Evolutionary conservation across 2,797 vertebrate species (phyloP).

Genomic region (Typhlichthys subterraneus): DNA sequence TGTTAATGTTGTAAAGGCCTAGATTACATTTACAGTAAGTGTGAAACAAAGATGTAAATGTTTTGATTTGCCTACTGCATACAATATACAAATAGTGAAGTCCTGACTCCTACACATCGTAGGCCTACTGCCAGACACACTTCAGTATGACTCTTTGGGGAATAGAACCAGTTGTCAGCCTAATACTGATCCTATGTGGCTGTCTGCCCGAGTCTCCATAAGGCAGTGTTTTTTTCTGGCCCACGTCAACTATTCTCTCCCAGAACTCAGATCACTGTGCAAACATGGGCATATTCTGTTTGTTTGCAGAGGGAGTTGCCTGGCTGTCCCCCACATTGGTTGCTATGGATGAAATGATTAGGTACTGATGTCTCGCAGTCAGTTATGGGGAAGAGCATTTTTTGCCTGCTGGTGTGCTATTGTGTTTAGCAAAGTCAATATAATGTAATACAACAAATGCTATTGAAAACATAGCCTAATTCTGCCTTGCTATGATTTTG

Average conservation of each 20-base stretch:
- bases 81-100: not conserved
- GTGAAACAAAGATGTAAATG: no score
- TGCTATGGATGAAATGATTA: constrained; percentile 38
- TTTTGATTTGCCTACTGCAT: not conserved
- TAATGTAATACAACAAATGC: not conserved
- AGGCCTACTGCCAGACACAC: not conserved
- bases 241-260: constrained; percentile 8
- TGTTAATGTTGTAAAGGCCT: no score
- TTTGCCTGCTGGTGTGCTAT: constrained; percentile 9
- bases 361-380: constrained; percentile 10
- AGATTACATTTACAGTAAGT: no score
- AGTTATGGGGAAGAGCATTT: constrained; percentile 4
- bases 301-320: constrained; percentile 45
- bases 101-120: not conserved
- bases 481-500: not conserved
- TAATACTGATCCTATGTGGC: constrained; percentile 1
- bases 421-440: not conserved
- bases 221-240: constrained; percentile 30
- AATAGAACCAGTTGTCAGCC: not conserved
- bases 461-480: not conserved
- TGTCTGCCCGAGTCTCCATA: not conserved
- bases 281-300: constrained; percentile 50
- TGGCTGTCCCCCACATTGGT: constrained; percentile 21
- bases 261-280: constrained; percentile 17
- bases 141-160: not conserved